Evolutionary conservation across 2,888 invertebrate genomes (phyloP).

Genomic region (Dexiosoma caninum): DNA sequence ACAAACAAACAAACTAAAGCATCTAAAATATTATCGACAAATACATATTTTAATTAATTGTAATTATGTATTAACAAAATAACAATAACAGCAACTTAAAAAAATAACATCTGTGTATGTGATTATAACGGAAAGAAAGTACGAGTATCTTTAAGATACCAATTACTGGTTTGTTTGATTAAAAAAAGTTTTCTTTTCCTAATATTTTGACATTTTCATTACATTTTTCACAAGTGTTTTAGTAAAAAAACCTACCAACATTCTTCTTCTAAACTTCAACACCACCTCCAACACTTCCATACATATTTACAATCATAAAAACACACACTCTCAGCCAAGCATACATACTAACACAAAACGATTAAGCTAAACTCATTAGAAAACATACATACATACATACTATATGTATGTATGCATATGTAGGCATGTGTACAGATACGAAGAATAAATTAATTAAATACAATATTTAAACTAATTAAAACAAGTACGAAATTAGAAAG

Average conservation of each 20-base stretch:
- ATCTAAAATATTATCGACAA: not conserved
- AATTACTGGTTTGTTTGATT: not conserved
- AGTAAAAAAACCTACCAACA: conserved; percentile 36
- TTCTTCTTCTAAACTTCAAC: conserved; percentile 20
- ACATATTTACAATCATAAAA: not conserved
- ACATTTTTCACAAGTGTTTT: conserved; percentile 47
- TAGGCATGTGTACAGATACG: too few relatives aligned
- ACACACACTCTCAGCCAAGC: not conserved
- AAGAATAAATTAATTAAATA: not conserved
- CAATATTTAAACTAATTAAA: conserved; percentile 3
- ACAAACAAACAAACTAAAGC: conserved; percentile 33
- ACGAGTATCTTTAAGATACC: conserved; percentile 28
- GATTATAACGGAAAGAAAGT: not conserved
- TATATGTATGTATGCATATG: too few relatives aligned
- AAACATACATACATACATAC: not conserved
- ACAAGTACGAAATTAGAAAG: conserved; percentile 30
- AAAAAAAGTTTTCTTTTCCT: not conserved
- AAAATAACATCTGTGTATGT: not conserved
- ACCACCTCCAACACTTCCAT: not conserved
- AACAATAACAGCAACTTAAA: not conserved
- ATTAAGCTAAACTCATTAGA: conserved; percentile 22
- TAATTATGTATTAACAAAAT: conserved; percentile 21
- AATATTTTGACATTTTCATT: conserved; percentile 41
- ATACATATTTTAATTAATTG: conserved; percentile 13
- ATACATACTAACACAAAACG: conserved; percentile 25